These are phyloP conservation scores for Hippocampus mohnikei DNA, from an alignment of 2,113 vertebrate species.

Conservation along the genomic window DNA sequence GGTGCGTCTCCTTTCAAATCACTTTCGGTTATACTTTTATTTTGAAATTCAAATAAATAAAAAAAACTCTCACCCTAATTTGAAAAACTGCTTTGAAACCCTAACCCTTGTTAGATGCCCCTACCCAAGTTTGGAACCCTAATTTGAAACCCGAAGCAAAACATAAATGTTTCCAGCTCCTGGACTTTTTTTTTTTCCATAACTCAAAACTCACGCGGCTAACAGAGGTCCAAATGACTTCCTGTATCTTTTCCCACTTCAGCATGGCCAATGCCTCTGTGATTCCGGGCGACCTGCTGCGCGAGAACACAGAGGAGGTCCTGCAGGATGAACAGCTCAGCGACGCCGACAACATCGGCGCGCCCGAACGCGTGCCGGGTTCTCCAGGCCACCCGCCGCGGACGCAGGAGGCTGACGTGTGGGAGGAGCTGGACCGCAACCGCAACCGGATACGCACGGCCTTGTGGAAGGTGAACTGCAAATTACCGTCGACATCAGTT, in stretches of 20 bases:
- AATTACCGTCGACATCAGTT: background rate
- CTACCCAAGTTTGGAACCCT: too few species aligned
- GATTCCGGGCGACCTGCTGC: conserved; percentile 89
- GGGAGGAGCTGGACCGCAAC: conserved; percentile 96
- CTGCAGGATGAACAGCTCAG: conserved; percentile 97
- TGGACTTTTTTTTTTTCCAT: too few species aligned
- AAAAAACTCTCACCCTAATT: too few species aligned
- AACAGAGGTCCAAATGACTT: background rate
- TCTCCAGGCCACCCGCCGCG: conserved; percentile 78
- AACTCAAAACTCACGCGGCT: background rate
- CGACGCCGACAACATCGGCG: conserved; percentile 84
- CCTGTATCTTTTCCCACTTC: conserved; percentile 15
- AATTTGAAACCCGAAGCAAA: too few species aligned
- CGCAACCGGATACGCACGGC: conserved; percentile 84
- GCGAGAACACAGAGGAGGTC: conserved; percentile 97
- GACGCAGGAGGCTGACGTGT: conserved; percentile 89
- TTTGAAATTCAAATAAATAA: too few species aligned
- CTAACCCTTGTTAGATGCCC: too few species aligned
- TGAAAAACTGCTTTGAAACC: too few species aligned
- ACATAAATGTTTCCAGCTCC: too few species aligned
- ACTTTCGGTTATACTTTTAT: too few species aligned
- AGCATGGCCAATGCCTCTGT: conserved; percentile 97
- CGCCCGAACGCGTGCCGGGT: conserved; percentile 77
- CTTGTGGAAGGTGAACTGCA: conserved; percentile 78
- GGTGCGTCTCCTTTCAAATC: conserved; percentile 66